Evolutionary conservation across 2,888 invertebrate genomes (phyloP).

Genomic region (Conistra vaccinii): DNA sequence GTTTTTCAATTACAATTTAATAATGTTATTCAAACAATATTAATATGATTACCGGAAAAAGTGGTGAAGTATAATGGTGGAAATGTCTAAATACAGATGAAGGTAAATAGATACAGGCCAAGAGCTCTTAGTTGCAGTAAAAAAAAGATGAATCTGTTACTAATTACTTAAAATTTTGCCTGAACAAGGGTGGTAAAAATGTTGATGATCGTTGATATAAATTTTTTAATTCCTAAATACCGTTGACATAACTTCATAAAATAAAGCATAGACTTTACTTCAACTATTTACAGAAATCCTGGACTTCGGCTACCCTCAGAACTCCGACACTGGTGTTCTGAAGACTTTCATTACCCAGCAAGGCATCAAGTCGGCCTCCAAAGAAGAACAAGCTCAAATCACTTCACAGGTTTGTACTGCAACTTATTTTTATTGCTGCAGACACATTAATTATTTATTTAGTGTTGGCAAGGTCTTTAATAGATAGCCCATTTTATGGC

Average conservation of each 20-base stretch:
- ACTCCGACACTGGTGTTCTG: conserved; percentile 99
- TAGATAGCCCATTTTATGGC: not conserved
- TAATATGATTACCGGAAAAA: no score
- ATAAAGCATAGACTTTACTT: not conserved
- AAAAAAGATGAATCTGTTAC: no score
- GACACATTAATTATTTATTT: not conserved
- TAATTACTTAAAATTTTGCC: no score
- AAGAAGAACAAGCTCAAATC: conserved; percentile 99
- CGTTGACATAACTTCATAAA: not conserved
- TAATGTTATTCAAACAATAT: no score
- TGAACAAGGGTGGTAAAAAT: no score
- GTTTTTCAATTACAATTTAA: no score
- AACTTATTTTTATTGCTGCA: not conserved
- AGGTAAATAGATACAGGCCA: no score
- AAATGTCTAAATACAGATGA: no score
- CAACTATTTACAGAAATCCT: conserved; percentile 95
- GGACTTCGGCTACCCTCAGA: conserved; percentile 99
- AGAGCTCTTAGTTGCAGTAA: no score
- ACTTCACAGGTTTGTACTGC: conserved; percentile 94
- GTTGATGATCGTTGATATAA: not conserved
- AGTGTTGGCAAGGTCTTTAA: not conserved
- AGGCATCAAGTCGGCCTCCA: conserved; percentile 99
- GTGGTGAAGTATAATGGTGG: no score
- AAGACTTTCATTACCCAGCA: conserved; percentile 99
- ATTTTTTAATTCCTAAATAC: not conserved